Base-by-base conservation (phyloP, 2,113 vertebrate species). In the Albula goreensis region DNA sequence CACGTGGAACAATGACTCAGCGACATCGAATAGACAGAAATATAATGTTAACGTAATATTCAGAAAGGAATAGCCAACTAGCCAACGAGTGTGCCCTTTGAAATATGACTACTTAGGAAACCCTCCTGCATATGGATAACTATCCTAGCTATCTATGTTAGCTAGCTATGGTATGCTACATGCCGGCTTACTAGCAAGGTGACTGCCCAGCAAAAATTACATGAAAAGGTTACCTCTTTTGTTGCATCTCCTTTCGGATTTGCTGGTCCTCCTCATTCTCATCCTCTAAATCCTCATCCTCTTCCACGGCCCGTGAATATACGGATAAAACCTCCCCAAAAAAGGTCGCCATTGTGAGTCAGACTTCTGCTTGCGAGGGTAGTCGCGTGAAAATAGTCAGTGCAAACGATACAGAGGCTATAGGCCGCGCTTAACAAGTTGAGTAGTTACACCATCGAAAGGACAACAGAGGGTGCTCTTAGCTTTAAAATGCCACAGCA, bases 281-380 rank as follows among this genome's bases (percentile, higher is more conserved):
- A 48, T 79, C 4, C 3, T 41, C 83, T 41, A 74, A 9, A 0
- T 87, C 85, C 0, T 95, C 94, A n/a, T 95, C 95, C 25, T 96
- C 95, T 0, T 96, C 94, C 60, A 96, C 94, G 3, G 95, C 95
- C 80, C 95, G 91, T 10, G 95, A 96, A 48, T 90, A 95, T 7
- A 93, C 93, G 0, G 95, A 94, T 83, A 95, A 52, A 50, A 96
- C 94, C 19, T 96, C 95, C 0, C 95, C 95, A 49, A 96, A 96
- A 91, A 96, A 96, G 8, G 95, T 96, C 0, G 95, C 95, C 95
- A 96, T 96, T 41, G 31, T 41, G 31, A 41, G 31, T 41, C 31
- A 41, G 31, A 41, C 31, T 50, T 25, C 6, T 17, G 52, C 81
- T 56, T 25, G n/a, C n/a, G 10, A 51, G 17, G 5, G n/a, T 22